Evolutionary conservation across 2,888 invertebrate genomes (phyloP).

Genomic region (Cinara cedri): DNA sequence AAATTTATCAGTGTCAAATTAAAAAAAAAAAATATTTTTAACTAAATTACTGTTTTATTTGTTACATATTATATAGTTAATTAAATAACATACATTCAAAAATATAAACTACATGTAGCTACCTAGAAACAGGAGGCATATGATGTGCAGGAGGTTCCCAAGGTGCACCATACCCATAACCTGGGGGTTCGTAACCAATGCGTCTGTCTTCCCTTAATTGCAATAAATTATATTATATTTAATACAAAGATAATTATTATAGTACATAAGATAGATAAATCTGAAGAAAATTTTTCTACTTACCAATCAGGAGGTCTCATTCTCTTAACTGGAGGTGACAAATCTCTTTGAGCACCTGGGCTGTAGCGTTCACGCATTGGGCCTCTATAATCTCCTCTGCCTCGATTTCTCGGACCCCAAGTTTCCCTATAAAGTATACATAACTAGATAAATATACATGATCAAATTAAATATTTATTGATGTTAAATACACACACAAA

Average conservation of each 20-base stretch:
- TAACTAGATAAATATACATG: background rate
- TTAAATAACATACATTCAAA: background rate
- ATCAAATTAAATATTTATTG: background rate
- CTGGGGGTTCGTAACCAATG: constrained; percentile 58
- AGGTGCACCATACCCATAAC: constrained; percentile 58
- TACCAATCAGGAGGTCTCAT: constrained; percentile 77
- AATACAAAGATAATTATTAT: background rate
- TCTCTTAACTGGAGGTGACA: constrained; percentile 78
- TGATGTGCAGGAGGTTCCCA: constrained; percentile 59
- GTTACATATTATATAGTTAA: background rate
- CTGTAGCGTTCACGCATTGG: constrained; percentile 68
- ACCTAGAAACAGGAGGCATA: constrained; percentile 57
- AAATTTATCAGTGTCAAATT: too few species aligned
- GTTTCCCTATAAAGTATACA: constrained; percentile 60
- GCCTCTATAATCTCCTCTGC: constrained; percentile 78
- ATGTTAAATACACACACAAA: background rate
- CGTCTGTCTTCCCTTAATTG: constrained; percentile 56
- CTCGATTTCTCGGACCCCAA: constrained; percentile 70
- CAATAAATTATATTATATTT: background rate
- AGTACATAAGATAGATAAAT: background rate
- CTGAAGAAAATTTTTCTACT: constrained; percentile 61
- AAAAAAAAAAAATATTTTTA: too few species aligned
- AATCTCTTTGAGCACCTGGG: constrained; percentile 67
- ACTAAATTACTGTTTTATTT: too few species aligned
- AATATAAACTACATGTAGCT: constrained; percentile 5